Percentiles rank a stretch among this genome's conserved stretches.
phyloP scores from a whole-genome alignment of 2,797 vertebrate genomes.

The Euthynnus affinis region DNA sequence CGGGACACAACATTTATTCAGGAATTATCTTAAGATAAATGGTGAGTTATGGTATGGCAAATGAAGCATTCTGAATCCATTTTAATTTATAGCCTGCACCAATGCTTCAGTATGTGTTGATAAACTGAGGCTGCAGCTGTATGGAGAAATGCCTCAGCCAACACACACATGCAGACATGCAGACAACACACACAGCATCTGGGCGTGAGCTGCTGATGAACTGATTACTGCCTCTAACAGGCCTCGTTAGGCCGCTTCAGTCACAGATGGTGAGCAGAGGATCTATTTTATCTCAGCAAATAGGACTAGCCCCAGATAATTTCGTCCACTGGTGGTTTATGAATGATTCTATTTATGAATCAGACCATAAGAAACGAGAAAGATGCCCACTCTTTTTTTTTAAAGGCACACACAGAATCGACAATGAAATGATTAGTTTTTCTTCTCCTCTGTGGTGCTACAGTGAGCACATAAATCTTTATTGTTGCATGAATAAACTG shows the following conservation, averaged over 20 bases:
- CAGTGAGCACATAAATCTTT: constrained; percentile 34
- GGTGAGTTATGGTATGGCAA: neutral
- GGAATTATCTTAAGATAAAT: neutral
- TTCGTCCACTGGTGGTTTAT: constrained; percentile 30
- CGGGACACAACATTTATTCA: neutral
- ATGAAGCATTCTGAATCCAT: constrained; percentile 1
- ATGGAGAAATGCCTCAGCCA: constrained; percentile 2
- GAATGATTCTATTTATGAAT: constrained; percentile 57
- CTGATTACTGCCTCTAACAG: constrained; percentile 61
- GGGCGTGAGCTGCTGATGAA: constrained; percentile 55
- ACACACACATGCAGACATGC: constrained; percentile 31
- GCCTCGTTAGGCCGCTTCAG: constrained; percentile 56
- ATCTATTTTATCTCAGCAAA: constrained; percentile 59
- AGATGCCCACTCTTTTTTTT: constrained; percentile 18
- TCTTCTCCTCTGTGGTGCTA: constrained; percentile 30
- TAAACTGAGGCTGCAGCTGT: constrained; percentile 5
- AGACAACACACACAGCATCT: constrained; percentile 29
- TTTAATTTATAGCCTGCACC: neutral
- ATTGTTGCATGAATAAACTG: constrained; percentile 56
- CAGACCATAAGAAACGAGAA: constrained; percentile 26
- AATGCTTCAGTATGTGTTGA: neutral
- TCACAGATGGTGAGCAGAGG: constrained; percentile 63
- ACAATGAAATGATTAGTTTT: constrained; percentile 8
- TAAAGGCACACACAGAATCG: constrained; percentile 14
- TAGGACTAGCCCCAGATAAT: constrained; percentile 67